These are phyloP conservation scores for Scaptomyza pallida DNA, from an alignment of 1,140 invertebrate genomes.

Conservation along the genomic window DNA sequence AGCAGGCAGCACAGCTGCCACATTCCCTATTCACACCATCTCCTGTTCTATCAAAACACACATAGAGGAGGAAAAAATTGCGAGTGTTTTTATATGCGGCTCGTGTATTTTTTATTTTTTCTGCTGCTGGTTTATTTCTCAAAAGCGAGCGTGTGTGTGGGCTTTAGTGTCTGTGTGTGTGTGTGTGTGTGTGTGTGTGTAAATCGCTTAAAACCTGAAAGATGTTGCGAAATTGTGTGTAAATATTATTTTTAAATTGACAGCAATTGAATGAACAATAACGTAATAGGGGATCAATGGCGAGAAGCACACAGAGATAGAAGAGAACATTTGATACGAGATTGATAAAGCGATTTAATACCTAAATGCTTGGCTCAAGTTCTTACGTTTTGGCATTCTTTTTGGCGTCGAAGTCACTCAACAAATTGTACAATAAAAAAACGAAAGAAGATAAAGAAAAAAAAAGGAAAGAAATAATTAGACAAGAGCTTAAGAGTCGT, in stretches of 20 bases:
- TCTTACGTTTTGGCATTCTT: background rate
- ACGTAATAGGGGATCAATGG: conserved; percentile 63
- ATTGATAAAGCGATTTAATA: conserved; percentile 4
- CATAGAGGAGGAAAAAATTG: conserved; percentile 37
- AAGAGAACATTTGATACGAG: conserved; percentile 3
- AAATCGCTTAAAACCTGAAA: conserved; percentile 45
- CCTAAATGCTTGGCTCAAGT: conserved; percentile 4
- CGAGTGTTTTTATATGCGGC: conserved; percentile 65
- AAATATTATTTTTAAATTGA: conserved; percentile 79
- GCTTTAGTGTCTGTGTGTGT: background rate
- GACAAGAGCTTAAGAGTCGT: conserved; percentile 20
- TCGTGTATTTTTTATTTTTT: conserved; percentile 55
- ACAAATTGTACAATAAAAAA: conserved; percentile 18
- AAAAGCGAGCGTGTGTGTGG: background rate
- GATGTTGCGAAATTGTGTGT: conserved; percentile 61
- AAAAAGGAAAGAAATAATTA: conserved; percentile 36
- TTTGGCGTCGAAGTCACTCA: background rate
- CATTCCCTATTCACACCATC: background rate
- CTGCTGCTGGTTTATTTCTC: conserved; percentile 21
- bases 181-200: conserved; percentile 17
- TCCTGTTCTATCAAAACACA: background rate
- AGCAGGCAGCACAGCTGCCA: conserved; percentile 26
- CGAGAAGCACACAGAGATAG: conserved; percentile 14
- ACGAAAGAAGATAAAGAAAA: conserved; percentile 24
- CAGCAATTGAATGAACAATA: conserved; percentile 73